These are phyloP conservation scores for Prionailurus bengalensis DNA, from an alignment of 2,113 vertebrate genomes.

Conservation along the genomic window DNA sequence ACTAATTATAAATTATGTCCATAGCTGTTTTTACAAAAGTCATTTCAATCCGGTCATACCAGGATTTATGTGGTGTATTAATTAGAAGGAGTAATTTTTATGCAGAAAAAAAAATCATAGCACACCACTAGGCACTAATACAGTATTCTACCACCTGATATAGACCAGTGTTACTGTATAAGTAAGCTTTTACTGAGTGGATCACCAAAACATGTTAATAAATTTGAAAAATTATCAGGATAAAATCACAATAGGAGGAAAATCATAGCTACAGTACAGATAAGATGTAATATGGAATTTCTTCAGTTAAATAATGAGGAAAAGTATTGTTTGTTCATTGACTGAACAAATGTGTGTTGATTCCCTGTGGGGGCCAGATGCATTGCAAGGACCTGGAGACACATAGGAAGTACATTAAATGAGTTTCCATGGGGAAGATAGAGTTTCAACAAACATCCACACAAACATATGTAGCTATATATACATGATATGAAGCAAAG, in stretches of 20 bases:
- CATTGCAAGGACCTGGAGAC: not conserved
- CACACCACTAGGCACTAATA: not conserved
- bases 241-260: not conserved
- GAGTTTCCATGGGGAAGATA: not conserved
- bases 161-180: not conserved
- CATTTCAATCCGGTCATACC: not conserved
- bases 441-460: not conserved
- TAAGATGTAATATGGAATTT: not conserved
- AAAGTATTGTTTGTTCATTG: not conserved
- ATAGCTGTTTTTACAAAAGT: not conserved
- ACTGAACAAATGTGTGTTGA: not conserved
- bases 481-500: not conserved
- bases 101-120: not conserved
- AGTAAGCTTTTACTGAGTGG: not conserved
- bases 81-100: not conserved
- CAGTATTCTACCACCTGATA: not conserved
- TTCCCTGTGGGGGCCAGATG: not conserved
- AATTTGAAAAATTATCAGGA: not conserved
- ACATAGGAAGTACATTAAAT: fast-evolving
- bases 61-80: not conserved
- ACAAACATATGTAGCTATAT: not conserved
- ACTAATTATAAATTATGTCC: not conserved
- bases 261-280: not conserved
- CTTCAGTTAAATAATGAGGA: constrained; percentile 15
- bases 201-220: not conserved